phyloP scores from a whole-genome alignment of 2,113 vertebrate species.

The cat (Felis catus) region F.catus_Fca126_mat1.0 CM031414.1:29054501-29055000 shows the following conservation, averaged over 20 bases:
- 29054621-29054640: not conserved
- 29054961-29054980: too few species aligned
- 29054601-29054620: not conserved
- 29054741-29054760: not conserved
- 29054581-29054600: not conserved
- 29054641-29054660: not conserved
- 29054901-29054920: not conserved
- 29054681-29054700: not conserved
- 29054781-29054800: fast-evolving
- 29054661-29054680: not conserved
- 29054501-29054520: not conserved
- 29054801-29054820: fast-evolving
- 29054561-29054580: not conserved
- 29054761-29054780: not conserved
- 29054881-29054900: not conserved
- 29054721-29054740: not conserved
- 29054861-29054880: not conserved
- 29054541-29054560: not conserved
- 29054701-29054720: not conserved
- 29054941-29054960: not conserved
- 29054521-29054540: not conserved
- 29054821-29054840: not conserved
- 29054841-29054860: not conserved
- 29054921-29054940: not conserved
- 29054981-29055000: not conserved